Evolutionary conservation across 1,140 invertebrate genomes (phyloP), one percentile per base, ranked within the genome.

Genomic region (Oncopeltus fasciatus): DNA sequence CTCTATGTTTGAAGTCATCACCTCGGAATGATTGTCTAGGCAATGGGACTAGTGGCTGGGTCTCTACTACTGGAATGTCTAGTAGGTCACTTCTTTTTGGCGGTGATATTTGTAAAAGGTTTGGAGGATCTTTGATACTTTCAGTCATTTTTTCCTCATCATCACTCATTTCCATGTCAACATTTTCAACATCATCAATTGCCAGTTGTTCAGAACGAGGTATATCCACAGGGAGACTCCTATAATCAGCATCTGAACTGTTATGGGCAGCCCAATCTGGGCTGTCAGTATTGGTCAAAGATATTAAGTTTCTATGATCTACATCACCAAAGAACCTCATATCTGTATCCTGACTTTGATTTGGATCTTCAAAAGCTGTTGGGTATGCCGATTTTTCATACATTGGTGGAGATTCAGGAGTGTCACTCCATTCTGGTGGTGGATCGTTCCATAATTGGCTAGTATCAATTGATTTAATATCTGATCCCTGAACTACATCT

Each of bases 281-380:
- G n/a, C 70, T 72, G 4, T 83, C 82, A 67, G 84, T 86, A 29
- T 86, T 85, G 12, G 86, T 90, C 3, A 90, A 71, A 66, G 85
- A 85, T 67, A 90, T 90, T n/a, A 90, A 71, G 74, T 90, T 90
- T 65, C 87, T 77, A 69, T 90, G 87, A 73, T 89, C 87, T 20
- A 90, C 84, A 72, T 89, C 86, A 29, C 60, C 20, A 5, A 66
- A 31, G 2, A 66, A 31, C 24, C 68, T 64, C 53, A 68, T 61
- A 60, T 70, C 70, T n/a, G 62, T 61, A 57, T 65, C 65, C 51
- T 61, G 43, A 24, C 46, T 12, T 18, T 20, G 44, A 21, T 46
- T 33, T 14, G n/a, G n/a, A 28, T 66, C 79, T 76, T 63, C 84
- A 83, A 64, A 83, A 78, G 64, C 74, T 72, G 11, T 68, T 67